These are phyloP conservation scores for Oncorhynchus gorbuscha DNA, from an alignment of 2,113 vertebrate genomes.

Conservation along the genomic window DNA sequence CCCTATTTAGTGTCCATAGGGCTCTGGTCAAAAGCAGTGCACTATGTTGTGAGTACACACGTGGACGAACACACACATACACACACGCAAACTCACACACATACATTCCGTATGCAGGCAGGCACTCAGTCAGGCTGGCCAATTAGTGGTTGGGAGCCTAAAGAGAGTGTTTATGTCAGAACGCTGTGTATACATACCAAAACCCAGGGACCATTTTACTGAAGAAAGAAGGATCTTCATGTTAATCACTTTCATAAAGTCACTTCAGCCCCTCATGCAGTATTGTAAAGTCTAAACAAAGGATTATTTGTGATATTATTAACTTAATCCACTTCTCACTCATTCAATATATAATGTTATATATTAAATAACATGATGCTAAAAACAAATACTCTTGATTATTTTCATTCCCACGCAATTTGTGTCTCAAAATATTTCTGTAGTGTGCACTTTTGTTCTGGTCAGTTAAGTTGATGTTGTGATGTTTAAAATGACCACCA, in stretches of 20 bases:
- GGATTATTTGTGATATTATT: not conserved
- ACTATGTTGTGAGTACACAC: no score
- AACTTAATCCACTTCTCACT: not conserved
- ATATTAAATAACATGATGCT: no score
- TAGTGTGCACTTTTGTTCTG: not conserved
- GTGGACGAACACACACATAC: not conserved
- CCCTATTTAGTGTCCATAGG: no score
- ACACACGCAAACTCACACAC: conserved; percentile 4
- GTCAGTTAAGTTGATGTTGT: not conserved
- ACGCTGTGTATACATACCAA: not conserved
- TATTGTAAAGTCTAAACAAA: not conserved
- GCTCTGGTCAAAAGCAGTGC: no score
- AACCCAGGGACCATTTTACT: not conserved
- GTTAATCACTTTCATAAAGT: not conserved
- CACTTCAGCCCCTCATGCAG: not conserved
- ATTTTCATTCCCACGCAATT: not conserved
- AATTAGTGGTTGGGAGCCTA: not conserved
- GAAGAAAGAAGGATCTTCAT: not conserved
- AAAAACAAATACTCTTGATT: not conserved
- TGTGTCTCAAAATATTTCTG: not conserved
- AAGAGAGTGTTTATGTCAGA: not conserved
- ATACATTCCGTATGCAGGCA: conserved; percentile 3
- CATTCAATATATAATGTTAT: not conserved
- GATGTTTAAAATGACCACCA: not conserved
- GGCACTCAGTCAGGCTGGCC: conserved; percentile 16